Conservation (phyloP, 2,113 vertebrate species). For the Gymnarchus niloticus region DNA sequence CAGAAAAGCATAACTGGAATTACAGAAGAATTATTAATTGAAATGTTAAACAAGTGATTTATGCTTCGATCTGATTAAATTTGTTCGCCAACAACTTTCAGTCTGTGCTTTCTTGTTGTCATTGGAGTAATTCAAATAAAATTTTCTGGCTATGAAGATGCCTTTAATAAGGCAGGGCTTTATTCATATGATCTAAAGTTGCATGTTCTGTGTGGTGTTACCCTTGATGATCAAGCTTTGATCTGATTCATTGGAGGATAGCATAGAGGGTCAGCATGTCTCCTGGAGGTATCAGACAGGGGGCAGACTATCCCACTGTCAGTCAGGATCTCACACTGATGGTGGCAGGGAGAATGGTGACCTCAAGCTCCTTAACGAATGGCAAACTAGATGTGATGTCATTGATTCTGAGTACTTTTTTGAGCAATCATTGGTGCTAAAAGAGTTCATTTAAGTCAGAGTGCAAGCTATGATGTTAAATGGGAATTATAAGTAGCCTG, state of each 20-base stretch:
- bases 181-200: not conserved
- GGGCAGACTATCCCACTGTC: not conserved
- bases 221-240: not conserved
- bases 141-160: not conserved
- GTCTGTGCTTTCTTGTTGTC: not conserved
- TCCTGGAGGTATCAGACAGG: not conserved
- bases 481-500: no score
- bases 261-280: no score
- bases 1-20: not conserved
- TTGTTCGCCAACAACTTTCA: not conserved
- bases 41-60: constrained; percentile 5
- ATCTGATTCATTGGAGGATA: not conserved
- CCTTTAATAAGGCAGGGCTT: not conserved
- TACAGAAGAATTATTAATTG: not conserved
- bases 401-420: not conserved
- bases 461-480: no score
- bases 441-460: not conserved
- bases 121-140: not conserved
- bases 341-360: not conserved
- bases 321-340: not conserved
- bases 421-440: not conserved
- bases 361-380: not conserved
- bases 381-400: not conserved
- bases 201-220: not conserved
- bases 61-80: not conserved